Base-by-base conservation (phyloP, 2,797 vertebrate species). In the Pogoniulus pusillus region DNA sequence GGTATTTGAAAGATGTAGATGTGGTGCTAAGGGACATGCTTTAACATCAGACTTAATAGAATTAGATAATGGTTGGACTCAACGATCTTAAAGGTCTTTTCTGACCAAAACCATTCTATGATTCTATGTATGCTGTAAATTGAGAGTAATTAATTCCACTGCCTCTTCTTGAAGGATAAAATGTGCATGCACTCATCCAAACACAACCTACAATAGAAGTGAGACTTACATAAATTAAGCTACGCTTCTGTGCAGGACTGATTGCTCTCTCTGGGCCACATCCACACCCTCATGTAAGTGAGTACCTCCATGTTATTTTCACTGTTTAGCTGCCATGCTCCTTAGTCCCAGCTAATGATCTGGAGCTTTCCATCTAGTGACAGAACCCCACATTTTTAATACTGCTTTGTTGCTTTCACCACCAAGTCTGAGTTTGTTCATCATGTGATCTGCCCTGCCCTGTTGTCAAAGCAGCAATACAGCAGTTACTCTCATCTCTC, bases 141-240 rank as follows among this genome's bases (percentile, higher is more conserved):
- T 0, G 0, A 43, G 34, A 75, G 29, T 45, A 49, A 27, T 78
- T 54, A 49, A 76, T 55, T 4, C 23, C 64, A 45, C 29, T 4
- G 0, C 26, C 20, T 64, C 63, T 39, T 79, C 80, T 72, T 16
- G 10, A 60, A 73, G 68, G 27, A 4, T 59, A 47, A 79, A 86
- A 81, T 7, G 14, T 24, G 47, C 30, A 54, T 3, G 1, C 0
- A 0, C 16, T 27, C 14, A 19, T n/a, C 47, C 55, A 20, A 66
- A 70, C 60, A 54, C 39, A 58, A 32, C 32, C n/a, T 27, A 15
- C 69, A 32, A 51, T 59, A 43, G 34, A 69, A 86, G 64, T 9
- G 5, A 19, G 45, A 68, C 12, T 72, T 37, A 35, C 0, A 1
- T 16, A 79, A 23, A 39, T 64, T 86, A 41, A 58, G 55, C 32